Percentiles rank a stretch among this genome's conserved stretches.
Evolutionary conservation across 2,113 vertebrate species (phyloP).

Genomic region (Chitala chitala): DNA sequence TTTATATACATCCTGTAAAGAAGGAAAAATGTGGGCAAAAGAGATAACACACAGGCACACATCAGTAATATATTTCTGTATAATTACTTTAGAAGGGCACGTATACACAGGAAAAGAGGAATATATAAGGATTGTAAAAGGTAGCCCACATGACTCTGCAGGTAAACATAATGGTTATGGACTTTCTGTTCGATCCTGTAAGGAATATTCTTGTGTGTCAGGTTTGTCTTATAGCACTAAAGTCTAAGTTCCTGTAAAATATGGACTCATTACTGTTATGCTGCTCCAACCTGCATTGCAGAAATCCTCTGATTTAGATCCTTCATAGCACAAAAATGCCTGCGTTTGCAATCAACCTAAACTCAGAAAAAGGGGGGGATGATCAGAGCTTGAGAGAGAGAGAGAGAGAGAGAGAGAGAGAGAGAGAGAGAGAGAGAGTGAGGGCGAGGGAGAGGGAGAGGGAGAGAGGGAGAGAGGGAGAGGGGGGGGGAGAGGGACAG

Average conservation of each 20-base stretch:
- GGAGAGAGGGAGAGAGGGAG: slow-evolving; percentile 10
- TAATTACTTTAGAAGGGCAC: neutral
- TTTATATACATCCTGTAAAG: neutral
- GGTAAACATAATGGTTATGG: too few species aligned
- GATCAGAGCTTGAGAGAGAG: neutral
- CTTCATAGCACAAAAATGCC: slow-evolving; percentile 24
- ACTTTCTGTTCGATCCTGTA: too few species aligned
- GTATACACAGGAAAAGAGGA: too few species aligned
- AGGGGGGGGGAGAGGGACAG: slow-evolving; percentile 8
- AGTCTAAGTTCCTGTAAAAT: too few species aligned
- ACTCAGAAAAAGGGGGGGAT: neutral
- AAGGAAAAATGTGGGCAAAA: neutral
- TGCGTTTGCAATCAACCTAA: slow-evolving; percentile 22
- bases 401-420: slow-evolving; percentile 13
- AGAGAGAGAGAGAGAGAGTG: neutral
- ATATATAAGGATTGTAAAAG: too few species aligned
- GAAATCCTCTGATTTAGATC: slow-evolving; percentile 19
- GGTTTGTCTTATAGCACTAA: too few species aligned
- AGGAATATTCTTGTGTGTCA: neutral
- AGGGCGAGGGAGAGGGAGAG: neutral
- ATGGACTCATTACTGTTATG: too few species aligned
- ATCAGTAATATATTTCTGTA: neutral
- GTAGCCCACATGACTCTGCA: too few species aligned
- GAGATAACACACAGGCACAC: too few species aligned
- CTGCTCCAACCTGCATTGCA: slow-evolving; percentile 24